phyloP scores from a whole-genome alignment of 1,140 invertebrate genomes.

The Drosophila repleta region DNA sequence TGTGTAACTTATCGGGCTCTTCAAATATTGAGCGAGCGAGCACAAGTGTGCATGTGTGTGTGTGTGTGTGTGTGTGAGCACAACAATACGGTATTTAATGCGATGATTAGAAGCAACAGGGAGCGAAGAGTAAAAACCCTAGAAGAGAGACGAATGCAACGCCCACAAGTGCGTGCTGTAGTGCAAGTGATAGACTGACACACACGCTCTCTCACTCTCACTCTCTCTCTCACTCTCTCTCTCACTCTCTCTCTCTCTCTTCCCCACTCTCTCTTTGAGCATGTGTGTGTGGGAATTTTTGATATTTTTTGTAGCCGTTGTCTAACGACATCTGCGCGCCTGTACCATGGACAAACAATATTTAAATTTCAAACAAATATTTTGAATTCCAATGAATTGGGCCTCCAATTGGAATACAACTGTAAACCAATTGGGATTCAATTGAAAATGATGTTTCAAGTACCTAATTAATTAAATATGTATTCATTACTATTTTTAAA shows the following conservation, averaged over 20 bases:
- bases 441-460: too few species aligned
- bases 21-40: conserved; percentile 27
- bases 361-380: conserved; percentile 65
- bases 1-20: conserved; percentile 62
- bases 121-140: conserved; percentile 6
- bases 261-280: neutral
- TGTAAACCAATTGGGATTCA: neutral
- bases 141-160: conserved; percentile 19
- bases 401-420: neutral
- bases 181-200: conserved; percentile 32
- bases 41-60: conserved; percentile 9
- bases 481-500: too few species aligned
- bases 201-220: neutral
- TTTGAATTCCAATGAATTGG: neutral
- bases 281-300: conserved; percentile 21
- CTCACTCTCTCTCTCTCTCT: neutral
- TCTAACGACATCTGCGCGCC: conserved; percentile 55
- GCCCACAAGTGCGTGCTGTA: conserved; percentile 14
- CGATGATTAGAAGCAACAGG: conserved; percentile 14
- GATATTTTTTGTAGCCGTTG: conserved; percentile 27
- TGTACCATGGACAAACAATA: conserved; percentile 63
- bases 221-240: neutral
- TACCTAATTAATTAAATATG: too few species aligned
- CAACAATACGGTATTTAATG: conserved; percentile 24
- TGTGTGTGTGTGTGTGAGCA: conserved; percentile 15